Conservation (phyloP, 2,113 vertebrate species). For the Dasyurus viverrinus region DNA sequence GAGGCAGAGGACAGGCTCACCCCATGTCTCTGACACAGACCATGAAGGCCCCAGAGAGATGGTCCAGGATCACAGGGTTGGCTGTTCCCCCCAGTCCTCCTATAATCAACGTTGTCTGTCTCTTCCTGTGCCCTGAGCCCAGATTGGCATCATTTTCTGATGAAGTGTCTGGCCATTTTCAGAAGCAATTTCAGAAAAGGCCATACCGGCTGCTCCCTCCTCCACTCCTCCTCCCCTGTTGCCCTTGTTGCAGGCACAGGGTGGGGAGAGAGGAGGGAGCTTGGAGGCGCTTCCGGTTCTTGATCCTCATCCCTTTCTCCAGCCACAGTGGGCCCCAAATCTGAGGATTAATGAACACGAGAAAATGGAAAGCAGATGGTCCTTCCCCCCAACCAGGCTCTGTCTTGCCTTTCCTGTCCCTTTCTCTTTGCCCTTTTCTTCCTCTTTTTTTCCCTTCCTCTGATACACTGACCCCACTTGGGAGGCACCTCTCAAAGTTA, state of each 20-base stretch:
- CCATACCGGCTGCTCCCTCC: slow-evolving; percentile 65
- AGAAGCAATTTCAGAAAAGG: slow-evolving; percentile 73
- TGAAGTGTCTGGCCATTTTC: slow-evolving; percentile 73
- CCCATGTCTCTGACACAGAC: neutral
- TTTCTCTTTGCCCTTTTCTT: neutral
- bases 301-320: neutral
- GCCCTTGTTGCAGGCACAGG: slow-evolving; percentile 10
- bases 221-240: slow-evolving; percentile 38
- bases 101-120: slow-evolving; percentile 44
- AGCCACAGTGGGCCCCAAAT: neutral
- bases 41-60: neutral
- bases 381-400: neutral
- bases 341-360: neutral
- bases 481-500: no score
- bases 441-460: no score
- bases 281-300: neutral
- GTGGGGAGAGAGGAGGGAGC: neutral
- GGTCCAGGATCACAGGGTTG: neutral
- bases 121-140: slow-evolving; percentile 76
- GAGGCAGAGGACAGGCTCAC: neutral
- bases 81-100: slow-evolving; percentile 27
- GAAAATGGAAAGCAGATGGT: neutral
- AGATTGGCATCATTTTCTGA: slow-evolving; percentile 77
- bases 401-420: neutral
- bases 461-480: no score